A percentile compares a stretch with the other conserved stretches of the same genome.
phyloP scores from a whole-genome alignment of 2,797 vertebrate species.

The Argya squamiceps region DNA sequence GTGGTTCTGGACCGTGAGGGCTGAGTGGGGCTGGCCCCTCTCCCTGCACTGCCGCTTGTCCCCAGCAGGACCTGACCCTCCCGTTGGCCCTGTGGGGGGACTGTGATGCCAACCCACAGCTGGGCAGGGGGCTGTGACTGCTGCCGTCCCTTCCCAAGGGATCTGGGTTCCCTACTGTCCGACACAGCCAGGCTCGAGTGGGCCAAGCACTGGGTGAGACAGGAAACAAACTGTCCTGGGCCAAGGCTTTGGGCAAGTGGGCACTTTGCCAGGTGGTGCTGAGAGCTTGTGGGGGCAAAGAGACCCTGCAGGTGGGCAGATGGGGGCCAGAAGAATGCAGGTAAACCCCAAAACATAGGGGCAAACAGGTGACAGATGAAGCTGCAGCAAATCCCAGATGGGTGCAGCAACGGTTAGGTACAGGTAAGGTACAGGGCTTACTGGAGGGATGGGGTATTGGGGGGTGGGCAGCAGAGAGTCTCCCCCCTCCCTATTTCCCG shows the following conservation, averaged over 20 bases:
- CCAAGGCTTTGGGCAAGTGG: background rate
- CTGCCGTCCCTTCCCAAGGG: background rate
- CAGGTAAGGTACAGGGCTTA: background rate
- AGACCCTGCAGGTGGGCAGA: background rate
- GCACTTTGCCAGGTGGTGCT: fast-evolving
- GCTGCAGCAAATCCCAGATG: background rate
- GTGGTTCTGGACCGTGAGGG: background rate
- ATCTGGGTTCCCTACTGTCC: background rate
- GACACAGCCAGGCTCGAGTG: background rate
- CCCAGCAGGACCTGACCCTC: background rate
- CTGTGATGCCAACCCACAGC: fast-evolving
- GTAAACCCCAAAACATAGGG: fast-evolving
- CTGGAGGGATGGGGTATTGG: background rate
- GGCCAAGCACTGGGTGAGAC: background rate
- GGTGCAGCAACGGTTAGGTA: background rate
- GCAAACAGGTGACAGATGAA: background rate
- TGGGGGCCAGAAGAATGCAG: background rate
- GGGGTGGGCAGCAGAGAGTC: background rate
- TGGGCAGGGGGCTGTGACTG: background rate
- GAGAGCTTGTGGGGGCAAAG: background rate
- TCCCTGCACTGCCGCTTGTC: background rate
- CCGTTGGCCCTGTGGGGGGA: fast-evolving
- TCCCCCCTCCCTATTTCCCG: background rate
- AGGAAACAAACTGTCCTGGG: background rate
- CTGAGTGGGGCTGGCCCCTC: background rate